phyloP scores from a whole-genome alignment of 1,140 invertebrate genomes.

The Tetramorium simillimum region DNA sequence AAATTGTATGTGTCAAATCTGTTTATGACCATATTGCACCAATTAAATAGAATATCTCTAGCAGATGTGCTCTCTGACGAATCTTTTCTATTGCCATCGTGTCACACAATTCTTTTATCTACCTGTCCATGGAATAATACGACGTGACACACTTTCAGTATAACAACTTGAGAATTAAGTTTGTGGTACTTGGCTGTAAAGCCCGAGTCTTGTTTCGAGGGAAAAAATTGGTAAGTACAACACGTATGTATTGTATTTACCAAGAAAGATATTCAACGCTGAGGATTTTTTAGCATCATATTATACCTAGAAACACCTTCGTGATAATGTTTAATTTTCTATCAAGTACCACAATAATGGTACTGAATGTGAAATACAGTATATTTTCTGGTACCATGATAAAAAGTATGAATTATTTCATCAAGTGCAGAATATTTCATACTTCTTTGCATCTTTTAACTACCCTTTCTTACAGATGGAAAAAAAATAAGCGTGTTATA shows the following conservation, averaged over 20 bases:
- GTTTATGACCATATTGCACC: neutral
- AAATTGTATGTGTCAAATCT: slow-evolving; percentile 3
- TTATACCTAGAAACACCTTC: neutral
- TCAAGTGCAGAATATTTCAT: neutral
- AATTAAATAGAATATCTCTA: neutral
- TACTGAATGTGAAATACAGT: neutral
- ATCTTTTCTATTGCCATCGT: neutral
- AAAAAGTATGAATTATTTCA: neutral
- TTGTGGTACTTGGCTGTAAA: slow-evolving; percentile 28
- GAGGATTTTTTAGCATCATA: neutral
- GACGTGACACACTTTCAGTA: slow-evolving; percentile 50
- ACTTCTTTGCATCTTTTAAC: neutral
- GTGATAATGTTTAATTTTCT: neutral
- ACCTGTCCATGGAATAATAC: slow-evolving; percentile 21
- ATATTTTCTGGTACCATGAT: neutral
- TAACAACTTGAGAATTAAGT: slow-evolving; percentile 46
- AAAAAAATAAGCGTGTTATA: neutral
- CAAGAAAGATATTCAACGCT: neutral
- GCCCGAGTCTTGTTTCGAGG: slow-evolving; percentile 46
- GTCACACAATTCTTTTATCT: slow-evolving; percentile 47
- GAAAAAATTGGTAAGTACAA: too few species aligned
- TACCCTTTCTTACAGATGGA: neutral
- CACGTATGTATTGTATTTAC: neutral
- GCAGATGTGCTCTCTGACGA: neutral
- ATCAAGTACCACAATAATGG: too few species aligned